Base-by-base conservation (phyloP, 2,797 vertebrate species). In the Pipistrellus kuhlii region DNA sequence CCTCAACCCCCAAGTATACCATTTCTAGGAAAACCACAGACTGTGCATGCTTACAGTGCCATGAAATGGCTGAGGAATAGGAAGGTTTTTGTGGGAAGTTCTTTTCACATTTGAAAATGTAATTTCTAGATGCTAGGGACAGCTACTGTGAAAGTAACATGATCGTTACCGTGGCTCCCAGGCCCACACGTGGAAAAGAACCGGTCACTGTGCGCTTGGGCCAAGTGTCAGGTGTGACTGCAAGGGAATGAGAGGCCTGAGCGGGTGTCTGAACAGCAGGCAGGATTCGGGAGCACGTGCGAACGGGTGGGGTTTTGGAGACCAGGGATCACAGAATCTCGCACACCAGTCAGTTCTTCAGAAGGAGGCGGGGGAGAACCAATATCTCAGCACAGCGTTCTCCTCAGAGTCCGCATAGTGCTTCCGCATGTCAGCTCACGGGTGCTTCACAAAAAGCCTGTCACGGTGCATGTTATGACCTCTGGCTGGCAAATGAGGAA, bases 21-120 rank as follows among this genome's bases (percentile, higher is more conserved):
- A 35, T 89, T 66, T 95, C 76, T 30, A 92, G 30, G 35, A 21
- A 76, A 93, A 88, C 8, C 12, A 32, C 53, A 76, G 59, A 38
- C 76, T 44, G 75, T 1, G 0, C 76, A n/a, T 35, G 27, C 59
- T 94, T 30, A 62, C 91, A 85, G 64, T 46, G 51, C 51, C 84
- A 62, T 5, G 48, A 72, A 88, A 90, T 48, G 7, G 18, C 55
- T 83, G 27, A 88, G 30, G 32, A 68, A n/a, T 32, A 75, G 38
- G 64, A 25, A 48, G 27, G 9, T 30, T 84, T 89, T 71, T 77
- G 68, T 6, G 35, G 46, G 8, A 77, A 51, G 38, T 73, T 75
- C 69, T 81, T 25, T 35, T 84, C 27, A 73, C 4, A 81, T 27
- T 66, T 25, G 55, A 73, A 55, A n/a, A 57, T 23, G 48, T 73